phyloP scores from a whole-genome alignment of 2,888 invertebrate genomes.

The Hololepta plana region DNA sequence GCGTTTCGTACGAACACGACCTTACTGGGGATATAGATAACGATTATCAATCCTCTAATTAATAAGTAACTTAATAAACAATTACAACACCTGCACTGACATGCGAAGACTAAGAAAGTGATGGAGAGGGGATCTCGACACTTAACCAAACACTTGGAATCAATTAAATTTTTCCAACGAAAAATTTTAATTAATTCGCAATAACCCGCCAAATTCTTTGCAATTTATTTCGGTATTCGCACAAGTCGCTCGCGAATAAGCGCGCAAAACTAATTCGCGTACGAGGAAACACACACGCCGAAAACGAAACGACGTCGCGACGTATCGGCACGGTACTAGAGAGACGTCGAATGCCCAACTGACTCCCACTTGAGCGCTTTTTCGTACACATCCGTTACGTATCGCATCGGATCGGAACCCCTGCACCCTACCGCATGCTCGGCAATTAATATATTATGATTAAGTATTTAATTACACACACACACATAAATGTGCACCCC shows the following conservation, averaged over 20 bases:
- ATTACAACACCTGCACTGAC: too few relatives aligned
- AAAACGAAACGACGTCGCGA: constrained; percentile 15
- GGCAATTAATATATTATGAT: constrained; percentile 28
- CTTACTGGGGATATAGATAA: too few relatives aligned
- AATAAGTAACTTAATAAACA: too few relatives aligned
- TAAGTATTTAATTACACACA: constrained; percentile 26
- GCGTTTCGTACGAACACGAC: constrained; percentile 1
- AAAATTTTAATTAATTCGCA: constrained; percentile 1
- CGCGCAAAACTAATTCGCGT: constrained; percentile 2
- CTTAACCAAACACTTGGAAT: too few relatives aligned
- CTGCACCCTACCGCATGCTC: constrained; percentile 20
- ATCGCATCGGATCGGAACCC: constrained; percentile 19
- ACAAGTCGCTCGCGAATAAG: constrained; percentile 3
- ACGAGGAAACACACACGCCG: constrained; percentile 1
- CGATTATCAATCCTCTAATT: too few relatives aligned
- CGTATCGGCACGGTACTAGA: constrained; percentile 14
- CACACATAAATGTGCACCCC: constrained; percentile 4
- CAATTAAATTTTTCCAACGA: too few relatives aligned
- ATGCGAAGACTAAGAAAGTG: too few relatives aligned
- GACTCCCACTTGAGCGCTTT: constrained; percentile 12
- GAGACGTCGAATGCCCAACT: constrained; percentile 13
- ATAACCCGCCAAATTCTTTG: background rate
- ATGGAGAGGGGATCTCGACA: too few relatives aligned
- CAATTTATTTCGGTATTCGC: constrained; percentile 2
- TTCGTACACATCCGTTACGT: constrained; percentile 15